Conservation (phyloP, 2,113 vertebrate species). For the Anser brachyrhynchus region DNA sequence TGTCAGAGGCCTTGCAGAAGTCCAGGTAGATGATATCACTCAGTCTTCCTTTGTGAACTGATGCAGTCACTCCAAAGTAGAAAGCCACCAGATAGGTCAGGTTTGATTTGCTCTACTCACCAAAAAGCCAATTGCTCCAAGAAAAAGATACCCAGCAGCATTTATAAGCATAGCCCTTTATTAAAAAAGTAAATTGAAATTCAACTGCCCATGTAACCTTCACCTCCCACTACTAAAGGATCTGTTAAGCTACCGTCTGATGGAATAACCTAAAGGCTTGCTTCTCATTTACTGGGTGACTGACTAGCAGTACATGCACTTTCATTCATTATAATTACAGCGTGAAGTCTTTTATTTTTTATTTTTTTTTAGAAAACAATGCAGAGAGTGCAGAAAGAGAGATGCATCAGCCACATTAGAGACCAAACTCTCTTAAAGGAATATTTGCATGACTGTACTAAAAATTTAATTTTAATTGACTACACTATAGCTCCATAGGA, state of each 20-base stretch:
- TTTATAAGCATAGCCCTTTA: background rate
- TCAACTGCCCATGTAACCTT: slow-evolving; percentile 36
- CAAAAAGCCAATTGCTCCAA: background rate
- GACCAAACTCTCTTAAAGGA: background rate
- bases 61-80: too few species aligned
- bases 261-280: background rate
- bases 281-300: slow-evolving; percentile 51
- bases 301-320: background rate
- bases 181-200: slow-evolving; percentile 63
- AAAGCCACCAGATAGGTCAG: too few species aligned
- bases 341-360: background rate
- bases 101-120: background rate
- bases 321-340: slow-evolving; percentile 1
- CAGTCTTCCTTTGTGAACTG: too few species aligned
- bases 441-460: background rate
- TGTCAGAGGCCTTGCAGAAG: too few species aligned
- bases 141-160: background rate
- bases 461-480: background rate
- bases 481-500: background rate
- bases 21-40: too few species aligned
- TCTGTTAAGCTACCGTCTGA: slow-evolving; percentile 18
- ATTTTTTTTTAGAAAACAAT: background rate
- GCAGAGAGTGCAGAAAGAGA: background rate
- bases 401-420: background rate
- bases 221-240: background rate